These are phyloP conservation scores for Drosophila fuyamai DNA, from an alignment of 1,140 invertebrate genomes.

Conservation along the genomic window DNA sequence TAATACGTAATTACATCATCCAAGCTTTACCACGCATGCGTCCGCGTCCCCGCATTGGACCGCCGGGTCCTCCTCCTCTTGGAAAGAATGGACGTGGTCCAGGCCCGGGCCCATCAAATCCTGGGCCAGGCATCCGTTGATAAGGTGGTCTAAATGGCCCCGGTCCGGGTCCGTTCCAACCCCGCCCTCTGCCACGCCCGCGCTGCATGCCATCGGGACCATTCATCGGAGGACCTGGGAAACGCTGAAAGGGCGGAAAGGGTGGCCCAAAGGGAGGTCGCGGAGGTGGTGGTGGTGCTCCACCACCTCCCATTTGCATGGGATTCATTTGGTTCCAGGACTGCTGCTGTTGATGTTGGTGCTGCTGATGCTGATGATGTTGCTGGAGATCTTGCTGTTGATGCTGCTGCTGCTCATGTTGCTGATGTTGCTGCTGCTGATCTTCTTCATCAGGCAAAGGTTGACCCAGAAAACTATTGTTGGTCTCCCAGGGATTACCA, in stretches of 20 bases:
- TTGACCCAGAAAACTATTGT: constrained; percentile 50
- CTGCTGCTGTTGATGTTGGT: constrained; percentile 48
- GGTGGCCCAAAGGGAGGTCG: constrained; percentile 57
- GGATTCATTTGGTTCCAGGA: constrained; percentile 70
- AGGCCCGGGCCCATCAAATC: constrained; percentile 57
- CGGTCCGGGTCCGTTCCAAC: constrained; percentile 43
- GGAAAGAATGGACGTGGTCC: constrained; percentile 54
- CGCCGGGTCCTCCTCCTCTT: constrained; percentile 52
- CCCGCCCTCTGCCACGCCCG: constrained; percentile 62
- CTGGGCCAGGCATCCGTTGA: constrained; percentile 59
- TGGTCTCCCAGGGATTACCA: constrained; percentile 63
- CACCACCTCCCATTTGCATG: constrained; percentile 49
- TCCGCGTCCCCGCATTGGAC: constrained; percentile 61
- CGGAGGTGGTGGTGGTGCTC: constrained; percentile 61
- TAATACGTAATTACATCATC: constrained; percentile 78
- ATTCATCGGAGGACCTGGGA: constrained; percentile 43
- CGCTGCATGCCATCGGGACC: constrained; percentile 64
- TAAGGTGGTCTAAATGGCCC: constrained; percentile 70
- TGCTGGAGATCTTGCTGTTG: constrained; percentile 38
- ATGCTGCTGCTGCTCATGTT: constrained; percentile 43
- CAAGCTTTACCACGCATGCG: constrained; percentile 82
- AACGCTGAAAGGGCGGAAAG: constrained; percentile 59
- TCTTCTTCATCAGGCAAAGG: constrained; percentile 61
- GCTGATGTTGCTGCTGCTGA: constrained; percentile 44
- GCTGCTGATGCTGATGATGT: constrained; percentile 43